phyloP scores from a whole-genome alignment of 1,140 invertebrate species.

The Sycophila sp. region DNA sequence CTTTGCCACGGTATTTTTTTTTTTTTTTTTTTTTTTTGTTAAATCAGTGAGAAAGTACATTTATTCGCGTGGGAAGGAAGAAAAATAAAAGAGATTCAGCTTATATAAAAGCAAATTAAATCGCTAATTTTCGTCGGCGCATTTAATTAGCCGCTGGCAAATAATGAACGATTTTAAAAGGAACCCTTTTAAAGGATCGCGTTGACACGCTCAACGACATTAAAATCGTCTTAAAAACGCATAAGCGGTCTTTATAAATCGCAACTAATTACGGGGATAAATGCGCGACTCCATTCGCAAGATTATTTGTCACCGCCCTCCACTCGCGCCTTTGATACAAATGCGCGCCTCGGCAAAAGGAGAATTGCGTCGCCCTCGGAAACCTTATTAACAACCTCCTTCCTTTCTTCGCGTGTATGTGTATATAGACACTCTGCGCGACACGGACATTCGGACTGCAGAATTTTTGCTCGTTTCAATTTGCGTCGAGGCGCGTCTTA shows the following conservation, averaged over 20 bases:
- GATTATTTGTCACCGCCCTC: conserved; percentile 45
- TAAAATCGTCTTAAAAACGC: conserved; percentile 22
- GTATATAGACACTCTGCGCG: background rate
- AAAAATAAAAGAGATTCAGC: too few relatives aligned
- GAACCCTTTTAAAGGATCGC: too few relatives aligned
- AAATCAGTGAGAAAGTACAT: too few relatives aligned
- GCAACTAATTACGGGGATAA: conserved; percentile 56
- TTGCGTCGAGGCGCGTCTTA: background rate
- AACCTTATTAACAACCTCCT: background rate
- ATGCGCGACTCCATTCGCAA: conserved; percentile 34
- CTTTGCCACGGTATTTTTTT: too few relatives aligned
- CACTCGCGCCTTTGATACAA: background rate
- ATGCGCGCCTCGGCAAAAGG: background rate
- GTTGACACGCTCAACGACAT: background rate
- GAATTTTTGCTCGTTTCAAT: conserved; percentile 16
- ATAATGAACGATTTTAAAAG: too few relatives aligned
- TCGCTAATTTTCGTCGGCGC: too few relatives aligned
- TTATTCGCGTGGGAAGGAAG: too few relatives aligned
- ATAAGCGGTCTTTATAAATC: conserved; percentile 48
- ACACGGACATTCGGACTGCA: background rate
- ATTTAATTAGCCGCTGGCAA: too few relatives aligned
- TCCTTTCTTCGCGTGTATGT: background rate
- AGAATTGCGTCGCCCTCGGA: background rate
- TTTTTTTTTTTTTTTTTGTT: too few relatives aligned
- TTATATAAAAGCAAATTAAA: too few relatives aligned